Base-by-base conservation (phyloP, 2,113 vertebrate species). In the Amazona guildingii region DNA sequence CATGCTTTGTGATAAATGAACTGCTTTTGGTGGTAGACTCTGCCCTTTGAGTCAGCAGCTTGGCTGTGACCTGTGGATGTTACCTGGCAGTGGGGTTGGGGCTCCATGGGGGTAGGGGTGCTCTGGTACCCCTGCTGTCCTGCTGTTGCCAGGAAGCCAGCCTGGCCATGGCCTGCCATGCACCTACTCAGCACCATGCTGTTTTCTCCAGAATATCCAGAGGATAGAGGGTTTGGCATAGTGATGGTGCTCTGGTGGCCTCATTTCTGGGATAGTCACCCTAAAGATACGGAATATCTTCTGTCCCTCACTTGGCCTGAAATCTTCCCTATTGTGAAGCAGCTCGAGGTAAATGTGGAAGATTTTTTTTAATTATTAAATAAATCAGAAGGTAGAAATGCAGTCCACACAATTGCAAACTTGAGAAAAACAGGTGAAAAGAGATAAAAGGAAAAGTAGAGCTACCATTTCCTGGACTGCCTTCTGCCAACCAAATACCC, bases 101-200 rank as follows among this genome's bases (percentile, higher is more conserved):
- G 23, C 7, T 90, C 24, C 52, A 10, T 55, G 25, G 9, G 16
- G 24, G 1, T 29, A 37, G 6, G 13, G 35, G 17, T 68, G 72
- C 39, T 69, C 28, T 84, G 25, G 62, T 24, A 44, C 4, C 7
- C 13, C 35, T 59, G 35, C 44, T 54, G 29, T 57, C 35, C 13
- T 43, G 1, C 37, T 63, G 72, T 41, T 83, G 68, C 63, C 74
- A 39, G 27, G 46, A 39, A 73, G 37, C 57, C 52, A 63, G 13
- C 55, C 46, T 67, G 80, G 20, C 28, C 31, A 11, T 29, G 39
- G 46, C 39, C 69, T 82, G 39, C 49, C 25, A 31, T 0, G 0
- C 13, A 27, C 16, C 10, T 39, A 19, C 35, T 75, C 31, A 12
- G 41, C 3, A 0, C 57, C 6, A 0, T 0, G 0, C 31, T 74